A percentile compares a stretch with the other conserved stretches of the same genome.
Conservation (phyloP, 1,140 invertebrate genomes). For the Rhopalosiphum padi region DNA sequence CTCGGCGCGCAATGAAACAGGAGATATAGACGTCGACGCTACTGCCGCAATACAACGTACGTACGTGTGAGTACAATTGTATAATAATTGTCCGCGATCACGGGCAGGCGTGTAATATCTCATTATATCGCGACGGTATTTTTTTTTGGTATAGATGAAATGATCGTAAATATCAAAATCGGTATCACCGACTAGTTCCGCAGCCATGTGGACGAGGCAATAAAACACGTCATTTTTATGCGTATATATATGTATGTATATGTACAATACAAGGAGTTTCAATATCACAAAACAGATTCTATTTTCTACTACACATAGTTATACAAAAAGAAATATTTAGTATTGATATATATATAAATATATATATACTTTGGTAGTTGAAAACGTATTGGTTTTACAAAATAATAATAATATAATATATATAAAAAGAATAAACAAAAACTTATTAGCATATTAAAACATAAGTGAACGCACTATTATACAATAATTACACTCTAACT, state of each 20-base stretch:
- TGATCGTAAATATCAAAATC: too few species aligned
- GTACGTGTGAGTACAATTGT: neutral
- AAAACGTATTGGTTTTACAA: conserved; percentile 43
- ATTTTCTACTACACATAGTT: conserved; percentile 29
- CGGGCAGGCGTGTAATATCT: neutral
- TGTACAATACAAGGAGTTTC: conserved; percentile 34
- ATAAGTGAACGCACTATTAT: neutral
- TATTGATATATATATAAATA: conserved; percentile 2
- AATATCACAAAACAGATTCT: conserved; percentile 53
- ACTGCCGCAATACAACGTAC: neutral
- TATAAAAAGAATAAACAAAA: conserved; percentile 11
- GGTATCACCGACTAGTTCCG: too few species aligned
- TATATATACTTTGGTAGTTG: conserved; percentile 41
- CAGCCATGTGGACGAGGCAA: neutral
- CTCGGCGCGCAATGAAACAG: neutral
- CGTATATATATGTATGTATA: neutral
- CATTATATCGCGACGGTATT: neutral
- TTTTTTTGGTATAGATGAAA: neutral
- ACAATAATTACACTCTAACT: conserved; percentile 3
- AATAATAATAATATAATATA: conserved; percentile 28
- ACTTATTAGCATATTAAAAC: neutral
- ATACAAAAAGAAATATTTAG: conserved; percentile 28
- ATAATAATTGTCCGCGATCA: neutral
- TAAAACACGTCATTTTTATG: neutral
- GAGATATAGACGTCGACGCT: neutral